Evolutionary conservation across 1,140 invertebrate genomes (phyloP).

Genomic region (Phocides pigmalion): DNA sequence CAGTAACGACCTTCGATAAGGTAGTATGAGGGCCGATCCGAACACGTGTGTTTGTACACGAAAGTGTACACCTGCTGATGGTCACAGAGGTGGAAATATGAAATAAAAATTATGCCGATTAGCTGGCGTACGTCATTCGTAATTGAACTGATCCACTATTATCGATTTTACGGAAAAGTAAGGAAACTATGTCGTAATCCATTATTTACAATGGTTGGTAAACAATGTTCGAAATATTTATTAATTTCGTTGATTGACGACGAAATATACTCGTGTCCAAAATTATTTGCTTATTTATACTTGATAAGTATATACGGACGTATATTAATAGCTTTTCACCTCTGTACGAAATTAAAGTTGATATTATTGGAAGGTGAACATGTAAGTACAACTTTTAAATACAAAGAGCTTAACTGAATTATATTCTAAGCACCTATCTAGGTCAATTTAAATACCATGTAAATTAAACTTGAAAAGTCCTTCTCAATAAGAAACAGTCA

Average conservation of each 20-base stretch:
- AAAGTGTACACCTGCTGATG: conserved; percentile 47
- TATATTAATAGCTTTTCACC: no score
- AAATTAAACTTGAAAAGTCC: no score
- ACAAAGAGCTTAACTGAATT: no score
- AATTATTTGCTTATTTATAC: not conserved
- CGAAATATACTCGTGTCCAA: not conserved
- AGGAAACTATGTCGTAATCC: conserved; percentile 1
- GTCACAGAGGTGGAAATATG: conserved; percentile 18
- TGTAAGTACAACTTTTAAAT: no score
- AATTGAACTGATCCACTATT: conserved; percentile 19
- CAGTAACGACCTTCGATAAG: conserved; percentile 56
- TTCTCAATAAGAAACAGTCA: no score
- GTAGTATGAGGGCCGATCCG: conserved; percentile 36
- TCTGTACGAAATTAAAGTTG: no score
- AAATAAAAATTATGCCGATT: conserved; percentile 10
- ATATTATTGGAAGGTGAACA: no score
- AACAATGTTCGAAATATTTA: conserved; percentile 6
- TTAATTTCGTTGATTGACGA: not conserved
- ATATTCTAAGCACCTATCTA: no score
- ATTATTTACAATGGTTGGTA: not conserved
- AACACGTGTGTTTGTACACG: conserved; percentile 54
- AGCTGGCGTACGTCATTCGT: conserved; percentile 2
- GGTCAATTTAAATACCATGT: no score
- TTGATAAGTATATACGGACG: not conserved
- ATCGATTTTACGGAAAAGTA: conserved; percentile 25